Conservation (phyloP, 2,797 vertebrate species). For the Pangasius macronema region DNA sequence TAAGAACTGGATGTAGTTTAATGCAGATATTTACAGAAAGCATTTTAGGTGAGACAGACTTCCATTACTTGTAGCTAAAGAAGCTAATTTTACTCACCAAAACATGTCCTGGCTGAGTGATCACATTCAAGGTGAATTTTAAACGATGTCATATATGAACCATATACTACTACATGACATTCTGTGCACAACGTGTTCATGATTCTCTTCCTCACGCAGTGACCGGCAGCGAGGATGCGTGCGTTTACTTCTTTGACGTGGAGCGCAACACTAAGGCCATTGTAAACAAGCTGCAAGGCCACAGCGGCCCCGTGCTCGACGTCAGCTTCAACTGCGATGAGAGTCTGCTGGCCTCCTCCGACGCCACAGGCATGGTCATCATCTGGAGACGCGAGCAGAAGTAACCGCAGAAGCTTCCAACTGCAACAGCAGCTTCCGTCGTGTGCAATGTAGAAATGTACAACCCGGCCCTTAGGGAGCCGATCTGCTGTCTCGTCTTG, state of each 20-base stretch:
- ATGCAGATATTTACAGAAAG: neutral
- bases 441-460: slow-evolving; percentile 43
- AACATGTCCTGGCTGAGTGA: neutral
- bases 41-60: neutral
- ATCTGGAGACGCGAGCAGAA: slow-evolving; percentile 94
- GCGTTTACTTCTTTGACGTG: slow-evolving; percentile 94
- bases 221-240: slow-evolving; percentile 92
- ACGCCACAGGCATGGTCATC: slow-evolving; percentile 92
- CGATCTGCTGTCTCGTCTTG: slow-evolving; percentile 6
- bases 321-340: slow-evolving; percentile 97
- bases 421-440: slow-evolving; percentile 49
- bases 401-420: slow-evolving; percentile 63
- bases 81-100: neutral
- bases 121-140: neutral
- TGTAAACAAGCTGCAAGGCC: slow-evolving; percentile 94
- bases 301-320: slow-evolving; percentile 87
- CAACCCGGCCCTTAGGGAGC: slow-evolving; percentile 32
- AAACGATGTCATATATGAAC: neutral
- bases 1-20: neutral
- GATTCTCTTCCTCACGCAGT: slow-evolving; percentile 69
- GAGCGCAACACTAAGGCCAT: slow-evolving; percentile 89
- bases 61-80: neutral
- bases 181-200: neutral
- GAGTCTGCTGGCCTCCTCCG: slow-evolving; percentile 90
- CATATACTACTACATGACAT: neutral